Evolutionary conservation across 2,797 vertebrate genomes (phyloP).

Genomic region (Peromyscus melanophrys): DNA sequence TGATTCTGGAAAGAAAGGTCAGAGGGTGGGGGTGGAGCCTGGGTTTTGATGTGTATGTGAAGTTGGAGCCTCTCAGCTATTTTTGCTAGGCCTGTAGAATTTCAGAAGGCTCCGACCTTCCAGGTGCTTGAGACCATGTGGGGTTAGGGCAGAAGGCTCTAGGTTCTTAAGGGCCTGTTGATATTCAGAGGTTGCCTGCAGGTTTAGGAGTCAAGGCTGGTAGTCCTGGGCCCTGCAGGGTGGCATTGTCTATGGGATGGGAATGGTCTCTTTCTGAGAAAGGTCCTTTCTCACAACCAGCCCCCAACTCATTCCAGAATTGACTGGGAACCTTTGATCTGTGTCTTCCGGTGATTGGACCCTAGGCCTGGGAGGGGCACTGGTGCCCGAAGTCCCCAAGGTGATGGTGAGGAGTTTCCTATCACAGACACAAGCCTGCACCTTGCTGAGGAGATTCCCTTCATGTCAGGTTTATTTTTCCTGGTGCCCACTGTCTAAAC

Average conservation of each 20-base stretch:
- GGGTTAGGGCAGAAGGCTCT: too few relatives aligned
- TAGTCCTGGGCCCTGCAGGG: background rate
- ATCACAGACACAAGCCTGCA: background rate
- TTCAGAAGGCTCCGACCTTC: background rate
- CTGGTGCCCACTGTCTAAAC: slow-evolving; percentile 77
- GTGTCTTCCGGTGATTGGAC: background rate
- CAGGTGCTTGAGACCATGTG: background rate
- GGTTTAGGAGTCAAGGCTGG: background rate
- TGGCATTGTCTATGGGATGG: background rate
- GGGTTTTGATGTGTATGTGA: slow-evolving; percentile 62
- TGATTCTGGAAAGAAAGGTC: slow-evolving; percentile 67
- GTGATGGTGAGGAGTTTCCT: background rate
- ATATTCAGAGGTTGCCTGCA: background rate
- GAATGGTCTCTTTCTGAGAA: background rate
- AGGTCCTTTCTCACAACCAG: background rate
- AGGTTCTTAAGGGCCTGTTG: background rate
- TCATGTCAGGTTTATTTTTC: slow-evolving; percentile 43
- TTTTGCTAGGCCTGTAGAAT: slow-evolving; percentile 53
- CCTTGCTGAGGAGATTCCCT: slow-evolving; percentile 25
- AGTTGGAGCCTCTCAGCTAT: slow-evolving; percentile 33
- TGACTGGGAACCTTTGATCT: background rate
- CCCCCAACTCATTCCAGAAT: background rate
- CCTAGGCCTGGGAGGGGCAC: background rate
- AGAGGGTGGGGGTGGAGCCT: rapidly evolving
- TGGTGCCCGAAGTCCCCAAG: background rate